Percentiles rank a stretch among this genome's conserved stretches.
phyloP scores from a whole-genome alignment of 2,113 vertebrate species.

The Corydoras sp. region DNA sequence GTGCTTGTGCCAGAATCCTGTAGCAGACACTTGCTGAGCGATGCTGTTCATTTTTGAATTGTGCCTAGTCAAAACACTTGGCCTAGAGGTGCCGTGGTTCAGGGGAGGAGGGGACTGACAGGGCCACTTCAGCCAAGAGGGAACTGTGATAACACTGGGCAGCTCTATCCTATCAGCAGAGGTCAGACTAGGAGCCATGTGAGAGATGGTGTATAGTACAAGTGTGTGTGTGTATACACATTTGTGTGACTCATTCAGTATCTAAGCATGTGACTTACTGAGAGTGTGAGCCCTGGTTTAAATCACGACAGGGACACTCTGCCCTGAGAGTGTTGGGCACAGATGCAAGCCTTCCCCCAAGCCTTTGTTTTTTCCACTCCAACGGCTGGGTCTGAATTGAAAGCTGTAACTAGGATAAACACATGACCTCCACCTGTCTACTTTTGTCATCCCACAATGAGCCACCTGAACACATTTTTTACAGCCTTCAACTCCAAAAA shows the following conservation, averaged over 20 bases:
- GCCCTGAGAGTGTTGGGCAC: slow-evolving; percentile 14
- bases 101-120: slow-evolving; percentile 51
- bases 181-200: slow-evolving; percentile 40
- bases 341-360: not conserved
- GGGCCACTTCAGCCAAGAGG: slow-evolving; percentile 60
- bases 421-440: slow-evolving; percentile 28
- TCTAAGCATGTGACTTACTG: slow-evolving; percentile 66
- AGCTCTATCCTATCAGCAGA: slow-evolving; percentile 43
- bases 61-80: slow-evolving; percentile 52
- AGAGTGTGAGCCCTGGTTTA: slow-evolving; percentile 67
- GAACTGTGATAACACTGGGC: slow-evolving; percentile 62
- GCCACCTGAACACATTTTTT: not conserved
- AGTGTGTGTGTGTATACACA: slow-evolving; percentile 25
- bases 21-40: slow-evolving; percentile 4
- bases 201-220: slow-evolving; percentile 31
- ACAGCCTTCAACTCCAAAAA: too few species aligned
- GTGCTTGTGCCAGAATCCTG: slow-evolving; percentile 17
- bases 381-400: slow-evolving; percentile 55
- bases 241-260: slow-evolving; percentile 60
- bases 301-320: slow-evolving; percentile 67
- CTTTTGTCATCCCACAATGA: slow-evolving; percentile 21
- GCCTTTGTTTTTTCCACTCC: slow-evolving; percentile 53
- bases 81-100: slow-evolving; percentile 57
- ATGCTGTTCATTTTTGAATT: slow-evolving; percentile 45
- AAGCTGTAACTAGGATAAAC: slow-evolving; percentile 6